A percentile compares a stretch with the other conserved stretches of the same genome.
phyloP scores from a whole-genome alignment of 2,797 vertebrate species.

The Anableps anableps region DNA sequence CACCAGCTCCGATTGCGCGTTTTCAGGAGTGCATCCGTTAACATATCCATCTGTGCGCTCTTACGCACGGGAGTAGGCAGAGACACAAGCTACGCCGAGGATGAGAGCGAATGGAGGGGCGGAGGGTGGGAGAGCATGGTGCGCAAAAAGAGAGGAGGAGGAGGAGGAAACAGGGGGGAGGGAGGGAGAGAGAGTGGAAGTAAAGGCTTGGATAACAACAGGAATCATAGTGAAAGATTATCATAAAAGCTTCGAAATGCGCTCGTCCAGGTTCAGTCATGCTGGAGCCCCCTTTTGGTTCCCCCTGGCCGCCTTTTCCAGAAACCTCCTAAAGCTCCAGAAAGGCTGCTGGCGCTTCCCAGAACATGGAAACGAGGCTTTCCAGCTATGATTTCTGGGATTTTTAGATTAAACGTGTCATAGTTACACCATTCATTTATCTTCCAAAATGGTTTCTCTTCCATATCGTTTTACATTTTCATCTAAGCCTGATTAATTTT shows the following conservation, averaged over 20 bases:
- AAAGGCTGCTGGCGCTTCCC: slow-evolving; percentile 18
- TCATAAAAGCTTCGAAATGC: slow-evolving; percentile 38
- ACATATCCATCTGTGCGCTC: slow-evolving; percentile 71
- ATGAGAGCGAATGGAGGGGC: slow-evolving; percentile 67
- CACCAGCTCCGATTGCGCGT: slow-evolving; percentile 52
- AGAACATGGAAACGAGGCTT: not conserved
- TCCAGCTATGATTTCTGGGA: slow-evolving; percentile 1
- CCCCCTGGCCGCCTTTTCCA: slow-evolving; percentile 37
- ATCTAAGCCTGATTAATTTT: too few species aligned
- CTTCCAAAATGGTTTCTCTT: too few species aligned
- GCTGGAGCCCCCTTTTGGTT: slow-evolving; percentile 20
- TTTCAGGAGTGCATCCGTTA: slow-evolving; percentile 57
- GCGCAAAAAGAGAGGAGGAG: slow-evolving; percentile 61
- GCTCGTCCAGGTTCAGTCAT: slow-evolving; percentile 38
- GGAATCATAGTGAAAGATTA: slow-evolving; percentile 45
- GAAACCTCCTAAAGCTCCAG: slow-evolving; percentile 27
- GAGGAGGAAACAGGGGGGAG: slow-evolving; percentile 43
- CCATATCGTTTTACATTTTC: too few species aligned
- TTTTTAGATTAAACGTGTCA: too few species aligned
- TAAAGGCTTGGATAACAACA: slow-evolving; percentile 9
- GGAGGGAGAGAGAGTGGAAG: slow-evolving; percentile 36
- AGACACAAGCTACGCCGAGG: slow-evolving; percentile 65
- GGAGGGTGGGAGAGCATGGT: slow-evolving; percentile 72
- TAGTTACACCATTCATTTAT: not conserved
- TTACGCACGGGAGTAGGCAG: slow-evolving; percentile 70